Conservation (phyloP, 2,113 vertebrate species). For the Otis tarda region DNA sequence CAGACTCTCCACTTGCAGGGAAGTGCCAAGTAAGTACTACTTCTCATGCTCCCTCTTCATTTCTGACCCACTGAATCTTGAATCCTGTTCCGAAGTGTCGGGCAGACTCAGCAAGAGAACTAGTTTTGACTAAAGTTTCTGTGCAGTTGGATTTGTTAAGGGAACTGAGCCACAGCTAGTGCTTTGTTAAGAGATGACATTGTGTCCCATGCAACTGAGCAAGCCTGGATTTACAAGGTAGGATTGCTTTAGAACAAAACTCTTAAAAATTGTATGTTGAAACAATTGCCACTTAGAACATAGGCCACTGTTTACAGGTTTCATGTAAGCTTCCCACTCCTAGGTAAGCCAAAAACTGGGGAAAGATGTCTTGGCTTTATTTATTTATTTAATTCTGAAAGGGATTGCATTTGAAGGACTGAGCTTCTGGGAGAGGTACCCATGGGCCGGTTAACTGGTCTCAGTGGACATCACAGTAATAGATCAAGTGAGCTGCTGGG, state of each 20-base stretch:
- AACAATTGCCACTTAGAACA: not conserved
- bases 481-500: not conserved
- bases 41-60: not conserved
- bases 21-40: not conserved
- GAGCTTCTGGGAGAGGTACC: not conserved
- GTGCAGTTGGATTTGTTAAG: not conserved
- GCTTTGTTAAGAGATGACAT: not conserved
- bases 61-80: not conserved
- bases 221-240: not conserved
- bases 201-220: not conserved
- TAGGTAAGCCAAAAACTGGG: not conserved
- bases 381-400: not conserved
- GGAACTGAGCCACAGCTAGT: not conserved
- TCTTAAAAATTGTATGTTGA: not conserved
- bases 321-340: rapidly evolving
- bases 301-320: not conserved
- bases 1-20: not conserved
- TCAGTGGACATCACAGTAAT: not conserved
- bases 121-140: not conserved
- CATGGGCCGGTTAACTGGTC: not conserved
- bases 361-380: not conserved
- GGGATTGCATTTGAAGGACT: not conserved
- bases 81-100: not conserved
- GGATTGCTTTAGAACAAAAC: not conserved
- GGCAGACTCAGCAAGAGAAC: not conserved